phyloP scores from a whole-genome alignment of 2,797 vertebrate genomes.

The Chelon auratus region DNA sequence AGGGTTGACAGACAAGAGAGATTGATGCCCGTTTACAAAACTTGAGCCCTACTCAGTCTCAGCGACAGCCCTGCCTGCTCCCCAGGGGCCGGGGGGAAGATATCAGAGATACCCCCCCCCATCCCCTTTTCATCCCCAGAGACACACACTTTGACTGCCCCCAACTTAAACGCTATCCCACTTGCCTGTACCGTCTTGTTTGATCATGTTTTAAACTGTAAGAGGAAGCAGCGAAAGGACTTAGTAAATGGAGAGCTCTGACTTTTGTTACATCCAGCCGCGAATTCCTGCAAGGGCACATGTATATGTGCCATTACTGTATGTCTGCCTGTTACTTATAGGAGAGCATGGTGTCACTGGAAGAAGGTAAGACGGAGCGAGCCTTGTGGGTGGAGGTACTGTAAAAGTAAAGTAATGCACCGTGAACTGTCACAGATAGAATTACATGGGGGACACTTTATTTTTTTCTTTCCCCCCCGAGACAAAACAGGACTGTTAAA shows the following conservation, averaged over 20 bases:
- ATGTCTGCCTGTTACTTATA: conserved; percentile 40
- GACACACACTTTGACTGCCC: conserved; percentile 50
- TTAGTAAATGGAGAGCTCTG: conserved; percentile 71
- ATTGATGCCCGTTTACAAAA: conserved; percentile 85
- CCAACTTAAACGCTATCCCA: conserved; percentile 52
- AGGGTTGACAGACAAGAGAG: conserved; percentile 79
- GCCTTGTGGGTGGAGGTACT: conserved; percentile 26
- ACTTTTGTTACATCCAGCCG: conserved; percentile 74
- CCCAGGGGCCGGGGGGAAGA: conserved; percentile 57
- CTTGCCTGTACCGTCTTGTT: conserved; percentile 66
- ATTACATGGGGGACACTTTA: conserved; percentile 57
- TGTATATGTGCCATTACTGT: conserved; percentile 21
- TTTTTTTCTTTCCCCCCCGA: not conserved
- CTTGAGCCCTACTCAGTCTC: conserved; percentile 72
- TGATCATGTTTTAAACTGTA: conserved; percentile 68
- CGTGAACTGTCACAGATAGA: conserved; percentile 59
- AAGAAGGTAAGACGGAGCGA: conserved; percentile 19
- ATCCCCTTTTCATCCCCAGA: conserved; percentile 50
- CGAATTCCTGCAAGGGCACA: conserved; percentile 66
- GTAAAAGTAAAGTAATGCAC: conserved; percentile 48
- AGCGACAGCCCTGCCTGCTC: conserved; percentile 66
- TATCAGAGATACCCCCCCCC: conserved; percentile 55
- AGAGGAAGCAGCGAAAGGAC: conserved; percentile 56
- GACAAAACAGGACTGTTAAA: conserved; percentile 54
- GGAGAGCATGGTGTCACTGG: conserved; percentile 33